These are phyloP conservation scores for Bemisia tabaci DNA, from an alignment of 1,140 invertebrate species.

Conservation along the genomic window DNA sequence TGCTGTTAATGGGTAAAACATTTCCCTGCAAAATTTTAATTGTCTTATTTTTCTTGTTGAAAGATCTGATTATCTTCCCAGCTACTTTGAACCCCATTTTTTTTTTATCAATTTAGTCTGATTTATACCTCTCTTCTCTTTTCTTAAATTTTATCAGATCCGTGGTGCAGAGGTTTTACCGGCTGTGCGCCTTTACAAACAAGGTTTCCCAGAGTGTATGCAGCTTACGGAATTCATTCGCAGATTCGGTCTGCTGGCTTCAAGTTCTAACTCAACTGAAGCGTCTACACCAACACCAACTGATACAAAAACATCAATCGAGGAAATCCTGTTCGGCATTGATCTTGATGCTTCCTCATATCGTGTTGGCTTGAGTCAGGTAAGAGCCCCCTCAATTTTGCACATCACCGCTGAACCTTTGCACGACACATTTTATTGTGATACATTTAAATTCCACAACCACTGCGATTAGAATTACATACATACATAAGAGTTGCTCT, in stretches of 20 bases:
- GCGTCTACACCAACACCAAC: background rate
- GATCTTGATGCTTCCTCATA: conserved; percentile 78
- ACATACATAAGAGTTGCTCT: too few species aligned
- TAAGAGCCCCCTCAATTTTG: conserved; percentile 39
- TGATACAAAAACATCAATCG: conserved; percentile 36
- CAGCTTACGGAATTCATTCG: conserved; percentile 75
- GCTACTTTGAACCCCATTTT: background rate
- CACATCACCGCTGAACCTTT: background rate
- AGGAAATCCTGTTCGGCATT: conserved; percentile 68
- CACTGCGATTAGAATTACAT: too few species aligned
- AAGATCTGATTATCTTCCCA: too few species aligned
- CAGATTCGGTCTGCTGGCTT: conserved; percentile 59
- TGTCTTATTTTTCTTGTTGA: too few species aligned
- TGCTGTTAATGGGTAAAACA: too few species aligned
- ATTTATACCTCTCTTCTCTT: conserved; percentile 9
- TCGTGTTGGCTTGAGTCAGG: conserved; percentile 80
- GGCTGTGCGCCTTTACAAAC: conserved; percentile 75
- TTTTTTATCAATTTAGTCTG: conserved; percentile 9
- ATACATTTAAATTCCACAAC: too few species aligned
- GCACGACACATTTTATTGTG: too few species aligned
- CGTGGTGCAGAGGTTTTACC: conserved; percentile 81
- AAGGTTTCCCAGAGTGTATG: conserved; percentile 84
- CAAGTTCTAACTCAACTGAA: conserved; percentile 27
- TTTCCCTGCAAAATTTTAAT: too few species aligned
- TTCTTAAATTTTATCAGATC: conserved; percentile 42